Evolutionary conservation across 2,113 vertebrate genomes (phyloP), one percentile per base, ranked within the genome.

Genomic region (Oenanthe melanoleuca): DNA sequence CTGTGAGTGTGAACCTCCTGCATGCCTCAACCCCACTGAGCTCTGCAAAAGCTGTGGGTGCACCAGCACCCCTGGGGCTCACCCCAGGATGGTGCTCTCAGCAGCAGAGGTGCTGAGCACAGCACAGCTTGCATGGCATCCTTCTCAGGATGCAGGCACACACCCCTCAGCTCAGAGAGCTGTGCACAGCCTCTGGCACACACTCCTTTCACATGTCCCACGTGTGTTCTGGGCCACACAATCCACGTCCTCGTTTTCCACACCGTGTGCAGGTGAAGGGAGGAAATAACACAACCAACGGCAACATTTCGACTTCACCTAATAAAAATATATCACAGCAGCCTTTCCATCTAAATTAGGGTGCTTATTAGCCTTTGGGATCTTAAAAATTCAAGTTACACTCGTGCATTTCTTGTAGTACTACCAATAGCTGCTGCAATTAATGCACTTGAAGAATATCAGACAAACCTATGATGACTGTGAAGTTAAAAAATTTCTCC

Each of bases 271-370:
- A 95, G 82, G 37, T 64, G 65, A 72, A 14, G 13, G 69, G 82
- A 87, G 89, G 85, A 79, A 87, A 40, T 47, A 67, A 38, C 6
- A 1, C 56, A 89, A 92, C 38, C 49, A 34, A 44, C 42, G 11
- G 71, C 66, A 83, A 63, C 80, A 49, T 50, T 82, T 74, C 0
- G 4, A 72, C 86, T 91, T 82, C 92, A 95, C 86, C 49, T 81
- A 93, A 93, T 89, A 95, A 91, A 96, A 94, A 74, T 66, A 72
- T 79, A 83, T 71, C 91, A 69, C 69, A 65, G 73, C 61, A 64
- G 75, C 69, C 24, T 59, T 88, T 91, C 71, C 22, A 26, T 70
- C 72, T 86, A 88, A 94, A 89, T 86, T 74, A 75, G 26, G 64
- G 66, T 52, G 59, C 85, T 93, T 92, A 65, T 92, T 93, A 90